Evolutionary conservation across 2,113 vertebrate species (phyloP).

Genomic region (Passerina amoena): DNA sequence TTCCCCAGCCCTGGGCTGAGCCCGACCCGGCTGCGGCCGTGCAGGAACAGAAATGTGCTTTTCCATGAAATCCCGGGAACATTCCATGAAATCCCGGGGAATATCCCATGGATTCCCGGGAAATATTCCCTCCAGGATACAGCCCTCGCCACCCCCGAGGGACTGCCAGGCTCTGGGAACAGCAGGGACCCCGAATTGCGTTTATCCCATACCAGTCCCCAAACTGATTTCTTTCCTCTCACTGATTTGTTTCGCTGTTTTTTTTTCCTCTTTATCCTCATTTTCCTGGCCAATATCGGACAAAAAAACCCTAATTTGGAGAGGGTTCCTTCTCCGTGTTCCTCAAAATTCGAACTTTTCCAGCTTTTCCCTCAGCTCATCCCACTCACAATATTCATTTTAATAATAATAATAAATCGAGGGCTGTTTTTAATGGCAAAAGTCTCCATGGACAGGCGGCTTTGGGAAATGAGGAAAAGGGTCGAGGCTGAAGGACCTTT

Average conservation of each 20-base stretch:
- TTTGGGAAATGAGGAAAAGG: neutral
- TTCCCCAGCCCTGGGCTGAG: neutral
- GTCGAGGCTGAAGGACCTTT: neutral
- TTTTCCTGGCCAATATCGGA: neutral
- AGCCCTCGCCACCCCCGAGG: neutral
- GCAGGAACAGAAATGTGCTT: neutral
- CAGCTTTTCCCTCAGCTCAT: neutral
- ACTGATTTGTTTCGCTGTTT: neutral
- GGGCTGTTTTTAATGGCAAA: neutral
- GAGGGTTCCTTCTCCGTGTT: rapidly evolving
- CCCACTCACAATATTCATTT: neutral
- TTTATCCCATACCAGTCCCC: neutral
- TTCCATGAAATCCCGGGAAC: neutral
- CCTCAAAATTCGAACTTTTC: neutral
- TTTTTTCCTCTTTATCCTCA: neutral
- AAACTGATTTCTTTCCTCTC: neutral
- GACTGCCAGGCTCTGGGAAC: neutral
- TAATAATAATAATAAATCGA: neutral
- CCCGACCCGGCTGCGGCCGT: neutral
- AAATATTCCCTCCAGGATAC: neutral
- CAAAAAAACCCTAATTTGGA: neutral
- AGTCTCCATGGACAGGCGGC: rapidly evolving
- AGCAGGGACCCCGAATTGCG: neutral
- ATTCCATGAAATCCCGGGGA: neutral
- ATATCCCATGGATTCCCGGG: neutral